Conservation (phyloP, 2,888 invertebrate species). For the Anorthoa munda region DNA sequence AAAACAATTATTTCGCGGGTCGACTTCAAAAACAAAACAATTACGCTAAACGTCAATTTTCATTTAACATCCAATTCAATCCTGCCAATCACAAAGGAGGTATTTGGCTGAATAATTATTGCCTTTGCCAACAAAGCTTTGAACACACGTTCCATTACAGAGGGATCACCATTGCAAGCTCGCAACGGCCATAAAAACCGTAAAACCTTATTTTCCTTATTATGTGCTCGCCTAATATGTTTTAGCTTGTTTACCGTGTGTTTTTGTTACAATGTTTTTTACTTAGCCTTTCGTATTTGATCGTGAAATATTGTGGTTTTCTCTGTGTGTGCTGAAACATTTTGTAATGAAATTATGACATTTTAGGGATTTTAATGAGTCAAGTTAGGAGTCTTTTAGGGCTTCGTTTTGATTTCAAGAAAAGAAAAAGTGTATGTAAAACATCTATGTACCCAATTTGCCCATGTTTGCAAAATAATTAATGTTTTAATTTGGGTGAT, state of each 20-base stretch:
- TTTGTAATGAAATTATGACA: conserved; percentile 37
- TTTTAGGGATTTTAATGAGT: conserved; percentile 13
- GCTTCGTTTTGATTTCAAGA: background rate
- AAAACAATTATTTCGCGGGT: conserved; percentile 4
- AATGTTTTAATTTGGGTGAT: no score
- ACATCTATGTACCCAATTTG: no score
- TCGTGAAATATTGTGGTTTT: conserved; percentile 58
- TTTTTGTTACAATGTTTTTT: conserved; percentile 77
- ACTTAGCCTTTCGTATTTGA: conserved; percentile 68
- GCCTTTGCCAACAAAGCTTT: conserved; percentile 52
- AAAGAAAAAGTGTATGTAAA: background rate
- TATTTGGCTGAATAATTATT: conserved; percentile 56
- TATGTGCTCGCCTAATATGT: conserved; percentile 78
- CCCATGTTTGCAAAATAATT: no score
- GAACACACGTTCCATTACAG: conserved; percentile 80
- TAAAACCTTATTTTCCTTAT: conserved; percentile 81
- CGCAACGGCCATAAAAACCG: conserved; percentile 77
- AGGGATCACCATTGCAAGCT: conserved; percentile 80
- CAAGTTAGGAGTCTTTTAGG: background rate
- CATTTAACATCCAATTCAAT: conserved; percentile 35
- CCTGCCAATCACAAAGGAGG: conserved; percentile 41
- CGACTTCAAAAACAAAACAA: conserved; percentile 41
- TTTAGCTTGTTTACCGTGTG: conserved; percentile 76
- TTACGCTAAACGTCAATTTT: conserved; percentile 40
- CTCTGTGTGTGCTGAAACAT: conserved; percentile 25